Evolutionary conservation across 2,888 invertebrate genomes (phyloP), one percentile per base, ranked within the genome.

Genomic region (Clunio marinus): DNA sequence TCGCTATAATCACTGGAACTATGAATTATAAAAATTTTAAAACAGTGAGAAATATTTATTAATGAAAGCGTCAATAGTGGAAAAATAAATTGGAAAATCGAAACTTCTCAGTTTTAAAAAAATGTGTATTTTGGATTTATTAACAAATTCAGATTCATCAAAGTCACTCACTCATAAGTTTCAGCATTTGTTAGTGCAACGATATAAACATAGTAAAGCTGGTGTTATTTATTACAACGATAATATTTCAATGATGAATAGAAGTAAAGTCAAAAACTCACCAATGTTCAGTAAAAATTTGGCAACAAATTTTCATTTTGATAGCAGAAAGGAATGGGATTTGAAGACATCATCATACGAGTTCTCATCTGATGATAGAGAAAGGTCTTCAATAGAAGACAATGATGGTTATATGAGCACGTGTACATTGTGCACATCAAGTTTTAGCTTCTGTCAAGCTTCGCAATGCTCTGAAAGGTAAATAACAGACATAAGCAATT

Each of bases 171-270:
- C n/a, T 7, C 25, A 58, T 2, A 58, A 58, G 27, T 27, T 58
- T 28, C 15, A 58, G 8, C 13, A 77, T 73, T 73, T 77, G 72
- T 70, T 75, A 1, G 76, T 77, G 7, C 76, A 77, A 62, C 71
- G 77, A 72, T 75, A 77, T 13, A 78, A 78, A 70, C 77, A 77
- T 69, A 74, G 78, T 59, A 77, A 77, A 32, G 70, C 72, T n/a
- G 76, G 75, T 70, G 73, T 78, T 1, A 78, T 78, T n/a, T 76
- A 78, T 69, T 78, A 78, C 67, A 78, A 78, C 71, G 78, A 78
- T 70, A 78, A 78, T 70, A 73, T 78, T n/a, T 77, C 78, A 41
- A 78, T 78, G 78, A 74, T 78, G 45, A 77, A 77, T 70, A 77
- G 74, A 2, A 72, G 73, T 15, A 75, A 74, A 8, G 75, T 73